phyloP scores from a whole-genome alignment of 2,888 invertebrate genomes.

The Diadegma fenestrale region DNA sequence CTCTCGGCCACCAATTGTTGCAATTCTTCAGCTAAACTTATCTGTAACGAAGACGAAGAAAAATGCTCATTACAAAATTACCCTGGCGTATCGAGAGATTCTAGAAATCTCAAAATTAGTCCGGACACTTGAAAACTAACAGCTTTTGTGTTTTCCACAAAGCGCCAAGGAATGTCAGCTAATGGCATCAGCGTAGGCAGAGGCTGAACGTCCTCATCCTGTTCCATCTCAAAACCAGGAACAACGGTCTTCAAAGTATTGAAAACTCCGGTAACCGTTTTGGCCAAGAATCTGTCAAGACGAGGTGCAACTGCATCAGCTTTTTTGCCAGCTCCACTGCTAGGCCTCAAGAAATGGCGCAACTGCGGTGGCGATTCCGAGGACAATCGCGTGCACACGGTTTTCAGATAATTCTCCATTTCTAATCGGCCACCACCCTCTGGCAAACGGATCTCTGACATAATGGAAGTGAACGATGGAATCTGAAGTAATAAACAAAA shows the following conservation, averaged over 20 bases:
- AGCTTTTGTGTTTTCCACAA: slow-evolving; percentile 83
- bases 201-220: slow-evolving; percentile 79
- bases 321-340: slow-evolving; percentile 80
- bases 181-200: slow-evolving; percentile 81
- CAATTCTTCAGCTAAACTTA: slow-evolving; percentile 75
- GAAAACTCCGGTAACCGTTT: slow-evolving; percentile 92
- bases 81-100: neutral
- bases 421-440: slow-evolving; percentile 81
- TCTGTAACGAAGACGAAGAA: slow-evolving; percentile 63
- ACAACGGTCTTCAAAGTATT: slow-evolving; percentile 91
- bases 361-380: slow-evolving; percentile 79
- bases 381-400: slow-evolving; percentile 78
- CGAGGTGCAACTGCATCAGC: slow-evolving; percentile 86
- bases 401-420: slow-evolving; percentile 80
- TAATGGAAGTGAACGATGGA: slow-evolving; percentile 74
- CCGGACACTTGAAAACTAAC: slow-evolving; percentile 74
- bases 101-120: neutral
- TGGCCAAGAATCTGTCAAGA: slow-evolving; percentile 89
- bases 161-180: slow-evolving; percentile 85
- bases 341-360: slow-evolving; percentile 82
- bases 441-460: slow-evolving; percentile 79
- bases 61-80: neutral
- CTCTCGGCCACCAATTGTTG: slow-evolving; percentile 82
- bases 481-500: slow-evolving; percentile 66
- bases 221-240: slow-evolving; percentile 86